Evolutionary conservation across 2,113 vertebrate species (phyloP).

Genomic region (Silurus asotus): DNA sequence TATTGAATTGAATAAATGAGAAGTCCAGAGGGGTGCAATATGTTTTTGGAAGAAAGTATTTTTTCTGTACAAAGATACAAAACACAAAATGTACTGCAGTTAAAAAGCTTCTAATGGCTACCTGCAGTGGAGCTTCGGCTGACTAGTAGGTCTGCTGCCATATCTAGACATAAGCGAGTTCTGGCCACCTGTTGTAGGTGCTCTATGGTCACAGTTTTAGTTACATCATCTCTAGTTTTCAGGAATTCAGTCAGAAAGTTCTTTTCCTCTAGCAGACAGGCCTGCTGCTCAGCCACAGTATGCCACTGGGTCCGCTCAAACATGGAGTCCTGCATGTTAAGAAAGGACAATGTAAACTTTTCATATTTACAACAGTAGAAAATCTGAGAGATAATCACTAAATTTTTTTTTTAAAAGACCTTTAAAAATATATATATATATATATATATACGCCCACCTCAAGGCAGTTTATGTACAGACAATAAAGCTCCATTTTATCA

Average conservation of each 20-base stretch:
- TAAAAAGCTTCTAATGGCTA: conserved; percentile 26
- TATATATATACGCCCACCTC: conserved; percentile 71
- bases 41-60: background rate
- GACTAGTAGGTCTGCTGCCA: conserved; percentile 72
- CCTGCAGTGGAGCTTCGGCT: conserved; percentile 50
- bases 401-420: background rate
- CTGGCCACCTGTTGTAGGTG: conserved; percentile 81
- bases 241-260: conserved; percentile 66
- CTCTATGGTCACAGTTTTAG: conserved; percentile 67
- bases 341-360: background rate
- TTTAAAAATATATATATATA: background rate
- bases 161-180: conserved; percentile 80
- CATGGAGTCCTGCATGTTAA: conserved; percentile 80
- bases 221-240: background rate
- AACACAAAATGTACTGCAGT: background rate
- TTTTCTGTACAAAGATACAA: background rate
- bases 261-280: conserved; percentile 47
- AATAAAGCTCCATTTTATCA: conserved; percentile 85
- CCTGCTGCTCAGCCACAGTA: conserved; percentile 43
- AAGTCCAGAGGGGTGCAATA: background rate
- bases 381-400: background rate
- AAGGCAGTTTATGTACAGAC: conserved; percentile 86
- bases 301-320: conserved; percentile 76
- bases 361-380: background rate
- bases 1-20: background rate